A percentile compares a stretch with the other conserved stretches of the same genome.
Evolutionary conservation across 2,797 vertebrate genomes (phyloP).

Genomic region (Cirrhinus molitorella): DNA sequence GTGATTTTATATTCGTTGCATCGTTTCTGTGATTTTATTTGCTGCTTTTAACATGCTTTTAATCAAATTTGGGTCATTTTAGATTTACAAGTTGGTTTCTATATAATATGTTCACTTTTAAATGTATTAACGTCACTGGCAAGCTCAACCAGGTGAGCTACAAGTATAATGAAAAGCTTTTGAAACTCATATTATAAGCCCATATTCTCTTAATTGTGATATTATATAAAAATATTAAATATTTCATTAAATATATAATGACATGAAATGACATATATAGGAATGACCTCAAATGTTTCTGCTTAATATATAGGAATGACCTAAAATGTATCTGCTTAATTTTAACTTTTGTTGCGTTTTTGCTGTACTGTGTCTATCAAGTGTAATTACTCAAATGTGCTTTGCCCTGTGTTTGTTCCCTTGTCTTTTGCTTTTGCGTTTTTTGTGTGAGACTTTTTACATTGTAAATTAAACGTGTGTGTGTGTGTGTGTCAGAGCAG

Average conservation of each 20-base stretch:
- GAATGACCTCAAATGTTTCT: background rate
- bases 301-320: background rate
- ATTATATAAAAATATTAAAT: background rate
- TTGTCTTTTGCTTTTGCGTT: conserved; percentile 19
- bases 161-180: background rate
- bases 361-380: background rate
- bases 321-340: background rate
- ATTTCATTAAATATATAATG: background rate
- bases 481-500: conserved; percentile 67
- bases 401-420: conserved; percentile 23
- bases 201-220: background rate
- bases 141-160: background rate
- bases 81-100: background rate
- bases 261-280: too few species aligned
- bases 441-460: conserved; percentile 52
- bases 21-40: conserved; percentile 13
- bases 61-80: background rate
- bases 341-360: conserved; percentile 1
- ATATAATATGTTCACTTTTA: background rate
- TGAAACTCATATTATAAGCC: background rate
- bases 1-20: conserved; percentile 1
- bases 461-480: conserved; percentile 50
- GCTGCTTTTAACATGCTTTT: background rate
- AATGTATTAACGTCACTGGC: background rate
- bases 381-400: conserved; percentile 12